phyloP scores from a whole-genome alignment of 1,140 invertebrate species.

The Sycobia sp. region DNA sequence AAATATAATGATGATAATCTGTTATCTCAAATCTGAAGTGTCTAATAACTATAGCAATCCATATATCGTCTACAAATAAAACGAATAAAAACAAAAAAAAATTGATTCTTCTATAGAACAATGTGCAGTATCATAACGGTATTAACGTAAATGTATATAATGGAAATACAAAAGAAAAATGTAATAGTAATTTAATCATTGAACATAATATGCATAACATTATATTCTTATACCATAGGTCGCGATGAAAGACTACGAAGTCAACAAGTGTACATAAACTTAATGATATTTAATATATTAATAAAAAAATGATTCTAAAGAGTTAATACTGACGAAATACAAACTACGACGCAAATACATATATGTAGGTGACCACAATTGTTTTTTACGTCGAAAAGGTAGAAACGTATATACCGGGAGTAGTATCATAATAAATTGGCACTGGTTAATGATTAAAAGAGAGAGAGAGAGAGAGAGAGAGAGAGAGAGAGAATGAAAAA shows the following conservation, averaged over 20 bases:
- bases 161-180: constrained; percentile 50
- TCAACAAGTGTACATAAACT: constrained; percentile 10
- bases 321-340: too few relatives aligned
- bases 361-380: too few relatives aligned
- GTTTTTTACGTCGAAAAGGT: too few relatives aligned
- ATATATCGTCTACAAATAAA: constrained; percentile 57
- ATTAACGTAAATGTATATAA: constrained; percentile 45
- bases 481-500: too few relatives aligned
- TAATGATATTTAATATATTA: too few relatives aligned
- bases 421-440: too few relatives aligned
- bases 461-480: too few relatives aligned
- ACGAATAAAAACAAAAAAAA: constrained; percentile 50
- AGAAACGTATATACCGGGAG: too few relatives aligned
- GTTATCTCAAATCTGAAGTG: constrained; percentile 59
- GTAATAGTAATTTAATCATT: constrained; percentile 55
- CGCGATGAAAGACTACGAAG: not conserved
- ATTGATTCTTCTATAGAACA: constrained; percentile 4
- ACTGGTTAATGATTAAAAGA: too few relatives aligned
- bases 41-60: constrained; percentile 57
- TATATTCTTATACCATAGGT: constrained; percentile 55
- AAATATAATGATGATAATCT: constrained; percentile 51
- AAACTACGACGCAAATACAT: too few relatives aligned
- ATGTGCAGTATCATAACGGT: constrained; percentile 20
- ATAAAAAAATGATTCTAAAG: too few relatives aligned
- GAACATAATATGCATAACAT: constrained; percentile 47